These are phyloP conservation scores for Eclectus roratus DNA, from an alignment of 2,113 vertebrate species.

Conservation along the genomic window DNA sequence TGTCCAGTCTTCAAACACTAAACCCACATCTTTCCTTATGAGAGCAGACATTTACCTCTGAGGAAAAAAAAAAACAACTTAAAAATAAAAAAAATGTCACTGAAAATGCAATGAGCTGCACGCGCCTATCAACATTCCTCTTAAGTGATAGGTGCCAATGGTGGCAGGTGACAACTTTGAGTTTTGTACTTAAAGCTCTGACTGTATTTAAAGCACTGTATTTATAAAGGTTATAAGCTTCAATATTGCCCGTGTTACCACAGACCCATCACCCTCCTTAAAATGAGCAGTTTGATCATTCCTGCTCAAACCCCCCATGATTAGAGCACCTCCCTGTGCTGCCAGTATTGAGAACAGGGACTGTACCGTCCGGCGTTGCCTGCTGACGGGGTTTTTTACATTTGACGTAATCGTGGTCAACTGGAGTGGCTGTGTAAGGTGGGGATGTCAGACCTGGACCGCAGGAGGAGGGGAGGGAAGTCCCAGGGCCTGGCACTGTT, in stretches of 20 bases:
- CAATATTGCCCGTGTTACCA: constrained; percentile 94
- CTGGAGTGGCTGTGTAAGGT: constrained; percentile 96
- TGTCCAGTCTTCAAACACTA: neutral
- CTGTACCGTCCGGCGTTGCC: constrained; percentile 97
- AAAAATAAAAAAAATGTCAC: no score
- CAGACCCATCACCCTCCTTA: constrained; percentile 84
- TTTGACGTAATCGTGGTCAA: constrained; percentile 99
- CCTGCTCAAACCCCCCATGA: constrained; percentile 64
- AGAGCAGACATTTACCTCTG: neutral
- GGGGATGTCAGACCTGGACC: constrained; percentile 98
- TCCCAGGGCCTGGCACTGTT: constrained; percentile 79
- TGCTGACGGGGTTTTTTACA: constrained; percentile 97
- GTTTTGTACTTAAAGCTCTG: constrained; percentile 45
- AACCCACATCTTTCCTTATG: neutral
- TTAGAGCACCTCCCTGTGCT: constrained; percentile 75
- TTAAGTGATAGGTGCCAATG: neutral
- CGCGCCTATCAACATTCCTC: neutral
- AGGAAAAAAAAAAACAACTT: neutral
- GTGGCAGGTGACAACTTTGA: constrained; percentile 67
- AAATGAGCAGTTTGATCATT: constrained; percentile 67
- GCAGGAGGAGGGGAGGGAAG: constrained; percentile 83
- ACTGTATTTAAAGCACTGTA: constrained; percentile 40
- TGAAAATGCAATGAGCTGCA: neutral
- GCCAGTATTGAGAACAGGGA: constrained; percentile 91
- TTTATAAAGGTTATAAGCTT: constrained; percentile 67